Evolutionary conservation across 2,797 vertebrate genomes (phyloP), one percentile per base, ranked within the genome.

Genomic region (Pangasius krempfi): DNA sequence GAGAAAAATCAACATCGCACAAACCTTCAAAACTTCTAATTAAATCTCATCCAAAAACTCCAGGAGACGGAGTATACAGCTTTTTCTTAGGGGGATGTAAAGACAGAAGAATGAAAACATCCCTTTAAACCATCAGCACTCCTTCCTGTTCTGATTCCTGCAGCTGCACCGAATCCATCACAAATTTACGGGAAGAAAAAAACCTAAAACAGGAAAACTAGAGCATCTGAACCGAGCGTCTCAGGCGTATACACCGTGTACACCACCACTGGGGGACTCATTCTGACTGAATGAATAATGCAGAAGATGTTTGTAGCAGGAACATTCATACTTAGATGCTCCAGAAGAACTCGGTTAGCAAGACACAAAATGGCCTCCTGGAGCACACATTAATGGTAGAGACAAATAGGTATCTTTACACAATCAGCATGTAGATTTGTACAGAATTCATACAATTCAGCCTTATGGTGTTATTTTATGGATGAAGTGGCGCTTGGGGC

Each of bases 81-180:
- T 50, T 58, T 33, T 37, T 70, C 30, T 12, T 13, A 54, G 27
- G n/a, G 56, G 73, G 27, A 70, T 20, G 12, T 79, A 66, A 72
- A 22, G 60, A 84, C 75, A 10, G 10, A 72, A 54, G 52, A 85
- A 79, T 60, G 52, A 85, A 80, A 86, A 80, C 88, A 89, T 58
- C 73, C 62, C 70, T 54, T 44, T 70, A 78, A 85, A 85, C 72
- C 56, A 78, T 85, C 72, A 79, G 87, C 14, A 20, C 52, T 64
- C 47, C 50, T 79, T 88, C 83, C 88, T 85, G 88, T 50, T 70
- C 88, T 54, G 62, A 22, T 70, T 72, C 54, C 88, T 81, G 47
- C 62, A 81, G 76, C 76, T 89, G 84, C 64, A 85, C 16, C 30
- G 22, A 30, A 3, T 14, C 81, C 56, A 70, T 73, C 85, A 18